These are phyloP conservation scores for Drosophila grimshawi DNA, from an alignment of 1,140 invertebrate genomes.

Conservation along the genomic window DNA sequence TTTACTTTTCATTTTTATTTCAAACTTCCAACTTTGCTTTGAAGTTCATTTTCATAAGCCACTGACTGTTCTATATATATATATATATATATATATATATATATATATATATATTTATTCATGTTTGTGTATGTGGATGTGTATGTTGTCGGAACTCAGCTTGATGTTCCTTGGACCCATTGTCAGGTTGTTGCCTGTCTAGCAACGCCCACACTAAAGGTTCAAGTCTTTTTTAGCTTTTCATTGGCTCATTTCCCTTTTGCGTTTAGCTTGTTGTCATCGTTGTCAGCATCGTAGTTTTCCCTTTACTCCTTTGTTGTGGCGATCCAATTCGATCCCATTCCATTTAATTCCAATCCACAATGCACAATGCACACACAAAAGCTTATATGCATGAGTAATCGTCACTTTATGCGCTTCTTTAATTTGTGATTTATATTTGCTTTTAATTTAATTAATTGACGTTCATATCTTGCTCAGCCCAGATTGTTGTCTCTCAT, in stretches of 20 bases:
- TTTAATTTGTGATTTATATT: slow-evolving; percentile 48
- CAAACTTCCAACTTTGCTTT: slow-evolving; percentile 34
- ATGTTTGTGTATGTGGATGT: no score
- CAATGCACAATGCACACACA: neutral
- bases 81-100: neutral
- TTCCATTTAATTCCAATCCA: neutral
- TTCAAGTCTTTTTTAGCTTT: slow-evolving; percentile 49
- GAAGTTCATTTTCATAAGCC: slow-evolving; percentile 50
- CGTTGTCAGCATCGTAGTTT: slow-evolving; percentile 36
- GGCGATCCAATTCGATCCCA: slow-evolving; percentile 6
- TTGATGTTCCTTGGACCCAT: slow-evolving; percentile 46
- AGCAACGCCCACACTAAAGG: slow-evolving; percentile 49
- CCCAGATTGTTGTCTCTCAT: slow-evolving; percentile 15
- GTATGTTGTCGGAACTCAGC: slow-evolving; percentile 10
- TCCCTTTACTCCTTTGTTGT: slow-evolving; percentile 36
- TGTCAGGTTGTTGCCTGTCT: slow-evolving; percentile 80
- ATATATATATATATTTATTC: neutral
- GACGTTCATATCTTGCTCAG: slow-evolving; percentile 20
- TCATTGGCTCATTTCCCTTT: slow-evolving; percentile 66
- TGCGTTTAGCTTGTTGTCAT: slow-evolving; percentile 42
- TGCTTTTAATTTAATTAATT: slow-evolving; percentile 70
- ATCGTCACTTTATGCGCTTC: slow-evolving; percentile 38
- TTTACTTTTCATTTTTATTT: slow-evolving; percentile 60
- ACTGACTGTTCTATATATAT: neutral
- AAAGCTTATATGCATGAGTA: slow-evolving; percentile 32